phyloP scores from a whole-genome alignment of 2,797 vertebrate genomes.

The Jordanella pulchra region DNA sequence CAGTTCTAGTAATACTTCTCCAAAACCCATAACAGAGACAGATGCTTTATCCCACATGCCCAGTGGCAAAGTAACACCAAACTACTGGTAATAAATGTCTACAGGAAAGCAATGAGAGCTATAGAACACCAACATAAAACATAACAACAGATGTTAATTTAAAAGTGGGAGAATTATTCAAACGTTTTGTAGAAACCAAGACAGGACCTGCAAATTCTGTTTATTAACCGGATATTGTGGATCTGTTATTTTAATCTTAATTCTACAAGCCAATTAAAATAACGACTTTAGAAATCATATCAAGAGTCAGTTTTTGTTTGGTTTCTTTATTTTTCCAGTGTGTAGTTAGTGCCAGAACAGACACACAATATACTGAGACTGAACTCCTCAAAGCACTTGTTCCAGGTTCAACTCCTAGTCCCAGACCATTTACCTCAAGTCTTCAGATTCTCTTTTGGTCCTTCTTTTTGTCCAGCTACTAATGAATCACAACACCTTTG shows the following conservation, averaged over 20 bases:
- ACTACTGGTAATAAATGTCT: conserved; percentile 26
- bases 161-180: neutral
- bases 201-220: too few relatives aligned
- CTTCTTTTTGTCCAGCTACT: neutral
- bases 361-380: neutral
- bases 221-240: neutral
- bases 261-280: neutral
- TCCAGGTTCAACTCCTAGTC: neutral
- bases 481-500: neutral
- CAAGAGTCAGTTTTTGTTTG: neutral
- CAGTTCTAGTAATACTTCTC: conserved; percentile 5
- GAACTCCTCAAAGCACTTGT: neutral
- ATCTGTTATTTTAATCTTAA: neutral
- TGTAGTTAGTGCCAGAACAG: too few relatives aligned
- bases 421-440: neutral
- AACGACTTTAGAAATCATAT: neutral
- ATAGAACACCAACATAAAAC: neutral
- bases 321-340: neutral
- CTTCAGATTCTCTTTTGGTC: neutral
- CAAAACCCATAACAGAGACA: conserved; percentile 31
- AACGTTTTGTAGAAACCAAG: too few relatives aligned
- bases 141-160: conserved; percentile 9
- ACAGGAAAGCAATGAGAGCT: neutral
- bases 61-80: conserved; percentile 8
- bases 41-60: conserved; percentile 16